Evolutionary conservation across 2,113 vertebrate species (phyloP).

Genomic region (Sylvicapra grimmia): DNA sequence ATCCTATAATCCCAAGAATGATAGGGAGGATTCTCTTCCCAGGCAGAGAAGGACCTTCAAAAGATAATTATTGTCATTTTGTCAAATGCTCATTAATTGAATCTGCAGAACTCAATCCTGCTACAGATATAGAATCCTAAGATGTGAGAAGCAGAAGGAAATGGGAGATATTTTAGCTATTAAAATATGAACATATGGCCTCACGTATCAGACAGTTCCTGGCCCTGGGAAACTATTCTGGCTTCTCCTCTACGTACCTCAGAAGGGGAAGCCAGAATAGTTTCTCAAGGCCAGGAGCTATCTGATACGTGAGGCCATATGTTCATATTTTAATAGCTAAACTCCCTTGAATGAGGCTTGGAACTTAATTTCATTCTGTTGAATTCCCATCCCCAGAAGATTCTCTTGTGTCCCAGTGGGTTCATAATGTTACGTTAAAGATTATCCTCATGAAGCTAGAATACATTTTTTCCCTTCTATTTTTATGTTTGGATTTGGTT

Average conservation of each 20-base stretch:
- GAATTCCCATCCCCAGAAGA: not conserved
- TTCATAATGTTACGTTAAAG: not conserved
- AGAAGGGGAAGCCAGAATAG: not conserved
- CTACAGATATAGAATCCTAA: not conserved
- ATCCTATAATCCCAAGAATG: not conserved
- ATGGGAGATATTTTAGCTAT: not conserved
- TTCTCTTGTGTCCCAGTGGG: not conserved
- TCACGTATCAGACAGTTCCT: not conserved
- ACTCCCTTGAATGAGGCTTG: not conserved
- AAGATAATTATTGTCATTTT: not conserved
- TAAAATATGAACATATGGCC: not conserved
- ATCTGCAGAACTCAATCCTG: not conserved
- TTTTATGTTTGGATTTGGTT: conserved; percentile 23
- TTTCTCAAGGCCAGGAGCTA: not conserved
- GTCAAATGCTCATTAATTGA: not conserved
- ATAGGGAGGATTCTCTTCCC: not conserved
- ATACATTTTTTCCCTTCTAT: not conserved
- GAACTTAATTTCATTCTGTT: not conserved
- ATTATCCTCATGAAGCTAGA: not conserved
- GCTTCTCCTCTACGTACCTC: not conserved
- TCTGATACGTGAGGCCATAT: not conserved
- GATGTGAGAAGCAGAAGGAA: not conserved
- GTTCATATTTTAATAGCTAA: not conserved
- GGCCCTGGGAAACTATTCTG: not conserved
- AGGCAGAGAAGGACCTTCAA: not conserved